Evolutionary conservation across 1,140 invertebrate species (phyloP).

Genomic region (Temnothorax longispinosus): DNA sequence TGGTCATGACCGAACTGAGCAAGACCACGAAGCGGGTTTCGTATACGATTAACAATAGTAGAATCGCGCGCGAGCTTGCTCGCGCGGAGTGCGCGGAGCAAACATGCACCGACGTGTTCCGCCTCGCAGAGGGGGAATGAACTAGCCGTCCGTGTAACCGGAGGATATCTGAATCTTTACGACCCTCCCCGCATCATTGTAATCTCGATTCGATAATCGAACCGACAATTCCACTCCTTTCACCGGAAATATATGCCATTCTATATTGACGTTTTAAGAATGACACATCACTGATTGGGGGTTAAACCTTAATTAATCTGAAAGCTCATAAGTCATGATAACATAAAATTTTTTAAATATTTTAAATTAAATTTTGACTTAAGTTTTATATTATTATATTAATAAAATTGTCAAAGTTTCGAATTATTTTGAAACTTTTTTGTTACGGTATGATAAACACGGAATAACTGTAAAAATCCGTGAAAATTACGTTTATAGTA

Average conservation of each 20-base stretch:
- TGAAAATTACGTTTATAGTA: neutral
- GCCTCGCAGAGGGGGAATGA: neutral
- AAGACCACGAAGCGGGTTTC: constrained; percentile 19
- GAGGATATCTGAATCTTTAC: neutral
- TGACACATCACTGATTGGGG: neutral
- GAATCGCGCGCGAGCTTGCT: constrained; percentile 40
- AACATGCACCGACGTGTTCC: constrained; percentile 61
- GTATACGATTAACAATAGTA: constrained; percentile 52
- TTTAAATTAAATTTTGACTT: neutral
- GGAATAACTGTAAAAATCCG: neutral
- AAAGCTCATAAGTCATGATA: neutral
- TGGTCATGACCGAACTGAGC: constrained; percentile 41
- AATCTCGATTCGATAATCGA: constrained; percentile 18
- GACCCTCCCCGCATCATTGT: neutral
- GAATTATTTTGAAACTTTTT: neutral
- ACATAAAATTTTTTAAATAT: neutral
- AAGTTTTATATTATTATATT: neutral
- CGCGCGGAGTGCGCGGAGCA: neutral
- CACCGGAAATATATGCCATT: neutral
- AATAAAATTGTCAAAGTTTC: neutral
- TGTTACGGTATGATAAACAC: too few relatives aligned
- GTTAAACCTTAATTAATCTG: neutral
- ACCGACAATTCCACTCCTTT: neutral
- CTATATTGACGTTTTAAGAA: neutral
- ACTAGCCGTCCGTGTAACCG: neutral